Percentiles rank a stretch among this genome's conserved stretches.
Conservation (phyloP, 2,888 invertebrate genomes). For the Orgyia antiqua region DNA sequence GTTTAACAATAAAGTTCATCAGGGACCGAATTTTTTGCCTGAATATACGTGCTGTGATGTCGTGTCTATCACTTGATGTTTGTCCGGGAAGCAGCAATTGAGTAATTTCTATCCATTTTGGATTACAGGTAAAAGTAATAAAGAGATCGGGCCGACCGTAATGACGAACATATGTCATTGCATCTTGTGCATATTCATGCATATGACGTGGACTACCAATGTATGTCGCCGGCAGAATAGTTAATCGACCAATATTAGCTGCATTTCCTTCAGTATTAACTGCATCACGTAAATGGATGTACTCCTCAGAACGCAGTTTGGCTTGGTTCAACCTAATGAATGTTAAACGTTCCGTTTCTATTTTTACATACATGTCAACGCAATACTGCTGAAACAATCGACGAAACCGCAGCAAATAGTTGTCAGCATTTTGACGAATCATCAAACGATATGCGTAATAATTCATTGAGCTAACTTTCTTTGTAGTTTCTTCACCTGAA, state of each 20-base stretch:
- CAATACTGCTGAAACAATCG: constrained; percentile 16
- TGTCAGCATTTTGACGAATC: constrained; percentile 19
- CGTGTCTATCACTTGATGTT: constrained; percentile 24
- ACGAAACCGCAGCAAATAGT: constrained; percentile 14
- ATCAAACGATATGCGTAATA: constrained; percentile 21
- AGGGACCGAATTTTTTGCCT: constrained; percentile 18
- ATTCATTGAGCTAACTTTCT: constrained; percentile 19
- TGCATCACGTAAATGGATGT: no score
- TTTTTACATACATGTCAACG: constrained; percentile 5
- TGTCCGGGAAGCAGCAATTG: constrained; percentile 13
- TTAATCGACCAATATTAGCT: constrained; percentile 17
- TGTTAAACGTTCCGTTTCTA: no score
- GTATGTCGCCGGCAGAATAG: constrained; percentile 22
- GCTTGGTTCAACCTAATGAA: no score
- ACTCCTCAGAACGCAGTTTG: no score
- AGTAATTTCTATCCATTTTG: constrained; percentile 23
- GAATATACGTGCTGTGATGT: no score
- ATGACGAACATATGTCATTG: constrained; percentile 11
- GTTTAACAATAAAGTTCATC: constrained; percentile 15
- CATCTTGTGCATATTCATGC: constrained; percentile 19
- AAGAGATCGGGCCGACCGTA: no score
- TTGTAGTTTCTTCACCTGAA: constrained; percentile 17
- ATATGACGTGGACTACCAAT: no score
- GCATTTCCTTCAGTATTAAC: constrained; percentile 14
- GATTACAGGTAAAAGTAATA: no score